Base-by-base conservation (phyloP, 92 coral and sea anemone genomes). In the Porites divaricata region DNA sequence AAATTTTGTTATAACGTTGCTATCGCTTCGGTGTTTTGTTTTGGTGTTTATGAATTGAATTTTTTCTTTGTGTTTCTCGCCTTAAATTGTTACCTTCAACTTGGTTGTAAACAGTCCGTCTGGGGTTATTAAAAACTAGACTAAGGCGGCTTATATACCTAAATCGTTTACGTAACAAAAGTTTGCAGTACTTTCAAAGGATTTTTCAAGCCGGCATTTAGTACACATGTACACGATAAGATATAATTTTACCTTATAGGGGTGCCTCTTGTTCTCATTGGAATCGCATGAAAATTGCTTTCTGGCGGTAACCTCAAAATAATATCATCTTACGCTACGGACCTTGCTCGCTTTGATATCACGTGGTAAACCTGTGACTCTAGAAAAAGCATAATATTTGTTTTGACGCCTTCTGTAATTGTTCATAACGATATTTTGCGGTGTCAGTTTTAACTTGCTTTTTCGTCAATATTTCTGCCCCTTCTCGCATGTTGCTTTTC, bases 291-390 rank as follows among this genome's bases (percentile, higher is more conserved):
- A 35, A 35, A 35, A 35, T 35, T 35, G 45, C 45, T 35, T 35
- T 35, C 4, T 35, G 45, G 45, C 45, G 45, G 5, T 35, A 35
- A 35, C 45, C 45, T 35, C 45, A 0, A 4, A 35, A 35, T 35
- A 35, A 35, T 35, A 35, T 35, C 77, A 51, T 51, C 52, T 73
- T 41, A 5, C 12, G 19, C 53, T 11, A 7, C 35, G 53, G 53
- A 23, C 77, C 52, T 52, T 52, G 48, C 17, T 22, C 53, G 3
- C 45, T 13, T 35, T 35, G 45, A 35, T 6, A 52, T 51, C 77
- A 73, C 77, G 77, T 73, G 77, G 11, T 50, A 21, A 20, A 28
- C 75, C 23, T 20, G 58, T 51, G 77, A 73, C 28, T 35, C 45
- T 35, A 35, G 53, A 52, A 51, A 45, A 28, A 51, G 11, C 45